Evolutionary conservation across 2,888 invertebrate genomes (phyloP), one percentile per base, ranked within the genome.

Genomic region (Pharmacophagus antenor): DNA sequence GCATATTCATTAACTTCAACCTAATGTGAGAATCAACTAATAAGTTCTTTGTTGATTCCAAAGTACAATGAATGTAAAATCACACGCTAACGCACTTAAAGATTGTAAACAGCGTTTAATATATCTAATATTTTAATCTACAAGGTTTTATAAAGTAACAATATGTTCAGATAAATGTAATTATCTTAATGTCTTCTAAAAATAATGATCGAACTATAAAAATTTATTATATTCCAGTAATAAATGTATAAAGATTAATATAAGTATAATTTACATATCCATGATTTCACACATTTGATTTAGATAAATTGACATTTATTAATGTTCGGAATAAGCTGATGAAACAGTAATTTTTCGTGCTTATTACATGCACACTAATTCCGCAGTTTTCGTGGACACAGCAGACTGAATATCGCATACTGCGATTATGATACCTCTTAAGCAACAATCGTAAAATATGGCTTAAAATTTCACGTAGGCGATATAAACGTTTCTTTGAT

Each of bases 341-440:
- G n/a, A n/a, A n/a, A n/a, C n/a, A n/a, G n/a, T n/a, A n/a, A n/a
- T n/a, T n/a, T n/a, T n/a, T n/a, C n/a, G n/a, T n/a, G n/a, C n/a
- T n/a, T n/a, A n/a, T n/a, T n/a, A n/a, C n/a, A n/a, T n/a, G n/a
- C n/a, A n/a, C n/a, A n/a, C n/a, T 20, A 52, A 2, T 20, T 12
- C n/a, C 60, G 60, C 56, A 7, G 8, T 25, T 60, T 23, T 50
- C n/a, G 25, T 60, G 46, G 60, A 51, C 55, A 31, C 50, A 44
- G 18, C 4, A 15, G 27, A 27, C 22, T 54, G 25, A 49, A 49
- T 49, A 59, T 58, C 48, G 27, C 48, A 12, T 41, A 54, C 49
- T 12, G 44, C 22, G 41, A 53, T 55, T 60, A 51, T 56, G 23
- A 51, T 51, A 37, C 20, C 44, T 60, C 56, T 56, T 60, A 37